phyloP scores from a whole-genome alignment of 1,140 invertebrate species.

The Hylyphantes graminicola region DNA sequence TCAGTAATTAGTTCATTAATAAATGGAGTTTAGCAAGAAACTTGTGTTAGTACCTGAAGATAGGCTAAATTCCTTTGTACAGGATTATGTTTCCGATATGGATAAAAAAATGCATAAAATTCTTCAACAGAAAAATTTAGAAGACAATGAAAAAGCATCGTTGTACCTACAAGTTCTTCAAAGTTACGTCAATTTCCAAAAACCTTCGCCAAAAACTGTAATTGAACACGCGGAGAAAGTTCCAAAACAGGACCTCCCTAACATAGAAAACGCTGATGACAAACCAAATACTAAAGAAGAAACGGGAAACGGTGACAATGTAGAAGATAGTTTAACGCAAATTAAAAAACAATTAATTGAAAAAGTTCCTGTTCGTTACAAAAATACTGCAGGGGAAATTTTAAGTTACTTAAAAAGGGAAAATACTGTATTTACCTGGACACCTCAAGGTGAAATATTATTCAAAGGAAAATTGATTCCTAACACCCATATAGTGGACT shows the following conservation, averaged over 20 bases:
- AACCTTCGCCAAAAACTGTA: too few species aligned
- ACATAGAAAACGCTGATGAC: too few species aligned
- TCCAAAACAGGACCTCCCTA: too few species aligned
- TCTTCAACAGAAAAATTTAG: neutral
- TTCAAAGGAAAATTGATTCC: neutral
- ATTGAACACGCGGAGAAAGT: too few species aligned
- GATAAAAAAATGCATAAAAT: neutral
- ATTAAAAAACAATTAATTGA: neutral
- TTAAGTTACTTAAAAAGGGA: neutral
- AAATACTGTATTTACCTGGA: neutral
- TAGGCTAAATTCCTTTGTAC: neutral
- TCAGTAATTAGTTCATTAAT: neutral
- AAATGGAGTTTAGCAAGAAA: constrained; percentile 22
- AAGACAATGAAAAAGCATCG: neutral
- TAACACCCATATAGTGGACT: neutral
- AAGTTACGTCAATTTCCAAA: neutral
- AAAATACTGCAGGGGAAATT: neutral
- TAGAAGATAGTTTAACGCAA: neutral
- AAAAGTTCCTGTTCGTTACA: neutral
- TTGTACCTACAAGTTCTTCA: constrained; percentile 16
- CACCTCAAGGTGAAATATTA: neutral
- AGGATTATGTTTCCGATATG: too few species aligned
- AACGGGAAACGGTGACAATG: neutral
- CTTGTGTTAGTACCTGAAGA: constrained; percentile 9
- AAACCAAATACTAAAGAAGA: neutral